Evolutionary conservation across 2,797 vertebrate species (phyloP).

Genomic region (Cetoscarus ocellatus): DNA sequence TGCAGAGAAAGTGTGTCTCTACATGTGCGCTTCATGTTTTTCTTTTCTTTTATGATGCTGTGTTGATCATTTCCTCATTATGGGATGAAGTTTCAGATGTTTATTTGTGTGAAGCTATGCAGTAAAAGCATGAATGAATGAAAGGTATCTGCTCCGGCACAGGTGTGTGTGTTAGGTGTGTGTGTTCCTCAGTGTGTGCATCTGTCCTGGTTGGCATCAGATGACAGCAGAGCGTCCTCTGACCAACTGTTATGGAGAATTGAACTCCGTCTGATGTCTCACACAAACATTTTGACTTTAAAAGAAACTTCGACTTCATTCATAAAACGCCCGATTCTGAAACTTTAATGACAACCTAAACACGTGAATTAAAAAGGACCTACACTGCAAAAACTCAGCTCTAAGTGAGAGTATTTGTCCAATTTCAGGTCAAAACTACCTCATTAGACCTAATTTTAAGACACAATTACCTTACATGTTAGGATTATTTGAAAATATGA

Average conservation of each 20-base stretch:
- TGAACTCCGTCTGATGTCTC: slow-evolving; percentile 5
- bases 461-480: too few relatives aligned
- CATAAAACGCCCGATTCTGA: background rate
- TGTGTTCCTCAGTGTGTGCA: slow-evolving; percentile 7
- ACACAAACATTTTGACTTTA: slow-evolving; percentile 3
- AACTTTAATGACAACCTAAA: too few relatives aligned
- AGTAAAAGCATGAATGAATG: slow-evolving; percentile 26
- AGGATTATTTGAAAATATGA: too few relatives aligned
- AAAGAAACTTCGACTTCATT: background rate
- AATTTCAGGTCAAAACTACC: too few relatives aligned
- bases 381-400: too few relatives aligned
- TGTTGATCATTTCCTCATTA: too few relatives aligned
- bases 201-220: slow-evolving; percentile 49
- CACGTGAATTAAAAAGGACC: too few relatives aligned
- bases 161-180: slow-evolving; percentile 9
- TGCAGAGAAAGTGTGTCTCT: background rate
- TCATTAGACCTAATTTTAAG: too few relatives aligned
- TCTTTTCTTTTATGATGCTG: background rate
- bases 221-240: slow-evolving; percentile 36
- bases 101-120: background rate
- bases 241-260: background rate
- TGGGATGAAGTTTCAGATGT: too few relatives aligned
- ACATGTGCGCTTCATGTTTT: background rate
- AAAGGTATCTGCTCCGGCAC: background rate
- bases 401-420: too few relatives aligned